A percentile compares a stretch with the other conserved stretches of the same genome.
These are phyloP conservation scores for Deilephila porcellus DNA, from an alignment of 2,888 invertebrate species.

Conservation along the genomic window DNA sequence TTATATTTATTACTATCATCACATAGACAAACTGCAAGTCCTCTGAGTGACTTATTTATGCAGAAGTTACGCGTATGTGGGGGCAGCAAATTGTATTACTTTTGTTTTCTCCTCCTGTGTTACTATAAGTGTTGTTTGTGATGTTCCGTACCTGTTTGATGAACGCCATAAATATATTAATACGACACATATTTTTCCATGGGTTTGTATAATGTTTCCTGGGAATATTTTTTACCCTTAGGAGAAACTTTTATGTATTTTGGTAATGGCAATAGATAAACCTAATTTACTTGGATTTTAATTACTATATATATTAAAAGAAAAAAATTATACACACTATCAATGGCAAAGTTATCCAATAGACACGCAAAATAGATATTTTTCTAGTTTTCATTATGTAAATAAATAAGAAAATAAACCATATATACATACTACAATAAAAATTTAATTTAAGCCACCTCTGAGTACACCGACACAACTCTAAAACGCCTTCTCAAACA, in stretches of 20 bases:
- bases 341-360: too few species aligned
- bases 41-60: conserved; percentile 63
- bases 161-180: conserved; percentile 80
- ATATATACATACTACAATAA: not conserved
- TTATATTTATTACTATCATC: conserved; percentile 37
- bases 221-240: conserved; percentile 53
- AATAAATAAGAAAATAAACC: too few species aligned
- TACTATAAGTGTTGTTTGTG: conserved; percentile 69
- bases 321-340: too few species aligned
- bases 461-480: not conserved
- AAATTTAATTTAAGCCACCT: not conserved
- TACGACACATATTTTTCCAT: conserved; percentile 66
- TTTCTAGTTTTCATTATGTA: too few species aligned
- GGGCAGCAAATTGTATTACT: conserved; percentile 65
- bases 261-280: too few species aligned
- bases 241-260: conserved; percentile 41
- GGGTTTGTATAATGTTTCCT: conserved; percentile 46
- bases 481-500: not conserved
- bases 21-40: conserved; percentile 56
- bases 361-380: too few species aligned
- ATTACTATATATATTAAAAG: too few species aligned
- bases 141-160: conserved; percentile 81
- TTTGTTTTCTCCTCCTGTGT: conserved; percentile 67
- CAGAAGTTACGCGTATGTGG: conserved; percentile 56
- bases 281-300: too few species aligned